Base-by-base conservation (phyloP, 2,113 vertebrate genomes). In the Entomyzon cyanotis region DNA sequence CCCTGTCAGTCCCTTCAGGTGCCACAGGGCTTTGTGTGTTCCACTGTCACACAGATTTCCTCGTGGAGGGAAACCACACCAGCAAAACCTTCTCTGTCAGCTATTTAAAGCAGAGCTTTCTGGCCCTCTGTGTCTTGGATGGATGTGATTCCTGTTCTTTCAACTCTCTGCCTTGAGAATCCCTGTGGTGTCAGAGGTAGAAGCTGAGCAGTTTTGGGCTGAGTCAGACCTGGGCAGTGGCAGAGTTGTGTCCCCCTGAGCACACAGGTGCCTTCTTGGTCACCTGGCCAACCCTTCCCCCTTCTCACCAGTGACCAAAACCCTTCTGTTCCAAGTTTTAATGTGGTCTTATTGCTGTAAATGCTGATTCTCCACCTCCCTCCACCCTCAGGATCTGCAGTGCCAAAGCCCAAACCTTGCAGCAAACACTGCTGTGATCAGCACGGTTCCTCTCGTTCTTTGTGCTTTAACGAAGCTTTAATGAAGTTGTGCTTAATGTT, bases 401-500 rank as follows among this genome's bases (percentile, higher is more conserved):
- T 0, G 27, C 3, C 84, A 10, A 23, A 79, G 39, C 4, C 59
- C 73, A 52, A 77, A 87, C 52, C 47, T 31, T 50, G 42, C 91
- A 74, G 96, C 96, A 75, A 79, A 53, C 93, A 46, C 71, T 89
- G 47, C 33, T 15, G 88, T 39, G 39, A 47, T 63, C 95, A 86
- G 89, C 87, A 74, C 50, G 33, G 95, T 17, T 73, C 69, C 87
- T 77, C 94, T 87, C 24, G 3, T 77, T 35, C 93, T 89, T 97
- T 97, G 98, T 98, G 98, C 98, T 98, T 97, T 88, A 46, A 46
- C 10, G 44, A 46, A 46, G 44, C 44, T 44, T 18, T 44, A 93
- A 83, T 42, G 70, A 76, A 82, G 76, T 97, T 98, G 98, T 98
- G 98, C 98, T 98, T 96, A 23, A 56, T 2, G 50, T 76, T 84